Evolutionary conservation across 2,888 invertebrate genomes (phyloP).

Genomic region (Phytoseiulus persimilis): DNA sequence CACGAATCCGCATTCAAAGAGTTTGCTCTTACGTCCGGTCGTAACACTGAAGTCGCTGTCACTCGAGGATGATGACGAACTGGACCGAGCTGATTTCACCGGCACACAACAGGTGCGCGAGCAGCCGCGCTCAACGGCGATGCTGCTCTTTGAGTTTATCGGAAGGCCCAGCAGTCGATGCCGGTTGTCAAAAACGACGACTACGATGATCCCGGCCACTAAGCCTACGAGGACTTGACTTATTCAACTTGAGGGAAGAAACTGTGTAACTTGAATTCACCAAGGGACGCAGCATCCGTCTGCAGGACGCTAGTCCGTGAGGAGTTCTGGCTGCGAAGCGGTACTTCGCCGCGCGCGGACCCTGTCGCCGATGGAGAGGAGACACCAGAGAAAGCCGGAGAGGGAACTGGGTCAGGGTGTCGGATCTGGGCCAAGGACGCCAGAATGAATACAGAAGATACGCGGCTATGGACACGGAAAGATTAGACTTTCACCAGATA

Average conservation of each 20-base stretch:
- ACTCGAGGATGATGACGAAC: not conserved
- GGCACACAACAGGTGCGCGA: slow-evolving; percentile 5
- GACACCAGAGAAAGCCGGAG: slow-evolving; percentile 5
- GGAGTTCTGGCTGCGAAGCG: not conserved
- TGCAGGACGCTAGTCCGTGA: not conserved
- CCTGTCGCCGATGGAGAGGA: not conserved
- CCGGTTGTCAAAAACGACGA: not conserved
- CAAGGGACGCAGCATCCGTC: not conserved
- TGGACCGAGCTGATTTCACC: not conserved
- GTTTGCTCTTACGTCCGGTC: not conserved
- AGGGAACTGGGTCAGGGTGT: not conserved
- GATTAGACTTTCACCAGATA: not conserved
- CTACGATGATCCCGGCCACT: not conserved
- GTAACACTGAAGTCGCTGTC: not conserved
- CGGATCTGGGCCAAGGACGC: slow-evolving; percentile 5
- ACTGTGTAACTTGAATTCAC: not conserved
- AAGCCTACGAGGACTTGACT: not conserved
- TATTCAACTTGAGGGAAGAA: not conserved
- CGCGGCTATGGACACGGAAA: not conserved
- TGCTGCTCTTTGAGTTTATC: not conserved
- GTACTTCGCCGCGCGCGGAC: slow-evolving; percentile 5
- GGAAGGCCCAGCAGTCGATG: not conserved
- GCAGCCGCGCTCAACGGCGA: not conserved
- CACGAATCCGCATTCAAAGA: not conserved
- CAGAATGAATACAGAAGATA: slow-evolving; percentile 5